A percentile compares a stretch with the other conserved stretches of the same genome.
Conservation (phyloP, 2,797 vertebrate genomes). For the Psittacula derbiana region DNA sequence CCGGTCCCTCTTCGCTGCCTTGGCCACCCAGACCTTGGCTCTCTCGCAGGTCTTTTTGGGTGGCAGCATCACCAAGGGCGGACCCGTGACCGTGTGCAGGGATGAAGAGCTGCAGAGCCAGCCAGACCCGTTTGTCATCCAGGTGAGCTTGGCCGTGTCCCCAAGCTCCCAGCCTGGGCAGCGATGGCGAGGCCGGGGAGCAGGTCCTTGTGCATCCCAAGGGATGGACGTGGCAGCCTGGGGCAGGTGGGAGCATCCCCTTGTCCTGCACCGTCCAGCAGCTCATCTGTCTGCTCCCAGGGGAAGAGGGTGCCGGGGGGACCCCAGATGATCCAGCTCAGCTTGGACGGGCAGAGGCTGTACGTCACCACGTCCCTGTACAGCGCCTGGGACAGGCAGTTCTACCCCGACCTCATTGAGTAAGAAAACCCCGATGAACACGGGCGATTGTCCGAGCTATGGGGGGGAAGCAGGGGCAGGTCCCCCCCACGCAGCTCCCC, state of each 20-base stretch:
- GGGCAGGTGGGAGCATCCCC: rapidly evolving
- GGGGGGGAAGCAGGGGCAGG: neutral
- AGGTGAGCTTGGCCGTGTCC: constrained; percentile 71
- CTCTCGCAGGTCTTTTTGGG: constrained; percentile 84
- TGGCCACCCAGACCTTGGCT: neutral
- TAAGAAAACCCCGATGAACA: neutral
- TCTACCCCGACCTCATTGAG: constrained; percentile 83
- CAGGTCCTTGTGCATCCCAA: neutral
- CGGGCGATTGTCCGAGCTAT: rapidly evolving
- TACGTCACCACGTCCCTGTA: constrained; percentile 90
- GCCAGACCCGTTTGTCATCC: constrained; percentile 80
- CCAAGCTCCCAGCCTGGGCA: neutral
- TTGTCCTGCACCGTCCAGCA: neutral
- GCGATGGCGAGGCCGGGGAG: neutral
- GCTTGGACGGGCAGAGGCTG: constrained; percentile 87
- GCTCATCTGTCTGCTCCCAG: constrained; percentile 56
- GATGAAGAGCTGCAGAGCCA: constrained; percentile 83
- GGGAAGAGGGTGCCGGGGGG: constrained; percentile 82
- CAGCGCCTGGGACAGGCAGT: constrained; percentile 93
- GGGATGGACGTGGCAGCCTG: neutral
- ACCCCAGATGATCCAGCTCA: constrained; percentile 94
- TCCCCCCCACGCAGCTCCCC: neutral
- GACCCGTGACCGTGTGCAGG: constrained; percentile 80
- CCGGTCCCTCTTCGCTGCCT: neutral
- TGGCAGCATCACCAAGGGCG: constrained; percentile 83